Conservation (phyloP, 1,140 invertebrate genomes). For the Uloborus diversus region DNA sequence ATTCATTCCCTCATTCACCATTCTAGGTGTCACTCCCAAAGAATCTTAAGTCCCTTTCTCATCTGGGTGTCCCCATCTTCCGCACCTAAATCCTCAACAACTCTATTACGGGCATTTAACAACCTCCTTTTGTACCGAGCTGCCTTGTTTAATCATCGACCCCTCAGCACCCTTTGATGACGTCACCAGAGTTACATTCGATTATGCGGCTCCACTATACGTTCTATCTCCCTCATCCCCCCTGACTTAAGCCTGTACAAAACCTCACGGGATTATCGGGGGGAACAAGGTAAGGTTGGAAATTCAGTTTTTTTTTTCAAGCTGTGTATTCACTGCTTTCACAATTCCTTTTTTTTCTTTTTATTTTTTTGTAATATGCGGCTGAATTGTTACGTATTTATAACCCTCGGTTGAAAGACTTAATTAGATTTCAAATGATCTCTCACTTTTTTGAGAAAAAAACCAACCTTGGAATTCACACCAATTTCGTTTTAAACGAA, state of each 20-base stretch:
- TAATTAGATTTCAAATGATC: too few relatives aligned
- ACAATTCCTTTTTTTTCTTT: too few relatives aligned
- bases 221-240: background rate
- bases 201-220: constrained; percentile 20
- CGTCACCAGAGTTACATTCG: constrained; percentile 26
- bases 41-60: background rate
- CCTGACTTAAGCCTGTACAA: background rate
- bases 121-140: constrained; percentile 29
- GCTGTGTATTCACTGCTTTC: background rate
- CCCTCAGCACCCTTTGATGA: constrained; percentile 1
- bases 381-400: too few relatives aligned
- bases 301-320: constrained; percentile 3
- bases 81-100: constrained; percentile 20
- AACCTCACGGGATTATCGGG: constrained; percentile 33
- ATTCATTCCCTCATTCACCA: too few relatives aligned
- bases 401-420: too few relatives aligned
- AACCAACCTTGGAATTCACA: too few relatives aligned
- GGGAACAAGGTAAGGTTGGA: background rate
- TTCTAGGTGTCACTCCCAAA: background rate
- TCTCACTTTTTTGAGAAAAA: too few relatives aligned
- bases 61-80: background rate
- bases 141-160: constrained; percentile 35
- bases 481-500: too few relatives aligned
- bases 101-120: constrained; percentile 38
- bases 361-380: too few relatives aligned